phyloP scores from a whole-genome alignment of 2,888 invertebrate genomes.

The Erebia palarica region DNA sequence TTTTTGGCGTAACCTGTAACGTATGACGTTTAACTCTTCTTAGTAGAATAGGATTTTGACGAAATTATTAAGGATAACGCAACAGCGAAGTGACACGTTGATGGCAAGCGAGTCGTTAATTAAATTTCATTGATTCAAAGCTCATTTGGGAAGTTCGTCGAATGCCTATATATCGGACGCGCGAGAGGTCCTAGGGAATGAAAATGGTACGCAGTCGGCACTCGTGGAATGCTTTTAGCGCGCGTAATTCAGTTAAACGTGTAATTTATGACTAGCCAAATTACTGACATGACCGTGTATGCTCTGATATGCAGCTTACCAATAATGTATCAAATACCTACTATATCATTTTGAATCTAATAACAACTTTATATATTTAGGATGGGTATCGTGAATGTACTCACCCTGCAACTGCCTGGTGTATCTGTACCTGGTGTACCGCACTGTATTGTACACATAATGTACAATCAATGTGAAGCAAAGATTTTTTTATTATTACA shows the following conservation, averaged over 20 bases:
- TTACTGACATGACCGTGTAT: slow-evolving; percentile 73
- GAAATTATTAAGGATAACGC: background rate
- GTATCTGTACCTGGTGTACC: too few species aligned
- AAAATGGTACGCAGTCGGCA: slow-evolving; percentile 64
- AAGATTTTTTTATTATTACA: too few species aligned
- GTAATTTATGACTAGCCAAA: slow-evolving; percentile 79
- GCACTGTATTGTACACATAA: too few species aligned
- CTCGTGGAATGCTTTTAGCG: slow-evolving; percentile 75
- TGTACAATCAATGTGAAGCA: too few species aligned
- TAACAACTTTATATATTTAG: background rate
- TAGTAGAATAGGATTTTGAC: background rate
- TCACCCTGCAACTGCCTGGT: too few species aligned
- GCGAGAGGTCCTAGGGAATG: slow-evolving; percentile 58
- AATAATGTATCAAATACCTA: slow-evolving; percentile 18
- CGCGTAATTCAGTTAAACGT: slow-evolving; percentile 81
- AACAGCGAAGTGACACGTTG: slow-evolving; percentile 28
- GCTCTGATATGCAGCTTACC: slow-evolving; percentile 47
- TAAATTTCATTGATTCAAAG: slow-evolving; percentile 63
- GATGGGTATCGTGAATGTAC: background rate
- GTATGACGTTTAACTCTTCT: too few species aligned
- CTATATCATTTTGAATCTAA: slow-evolving; percentile 1
- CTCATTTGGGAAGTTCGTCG: slow-evolving; percentile 66
- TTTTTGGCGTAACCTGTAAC: too few species aligned
- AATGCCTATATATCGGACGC: slow-evolving; percentile 61
- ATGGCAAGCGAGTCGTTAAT: slow-evolving; percentile 49